Percentiles rank a stretch among this genome's conserved stretches.
phyloP scores from a whole-genome alignment of 1,140 invertebrate genomes.

The Scaptomyza graminum region DNA sequence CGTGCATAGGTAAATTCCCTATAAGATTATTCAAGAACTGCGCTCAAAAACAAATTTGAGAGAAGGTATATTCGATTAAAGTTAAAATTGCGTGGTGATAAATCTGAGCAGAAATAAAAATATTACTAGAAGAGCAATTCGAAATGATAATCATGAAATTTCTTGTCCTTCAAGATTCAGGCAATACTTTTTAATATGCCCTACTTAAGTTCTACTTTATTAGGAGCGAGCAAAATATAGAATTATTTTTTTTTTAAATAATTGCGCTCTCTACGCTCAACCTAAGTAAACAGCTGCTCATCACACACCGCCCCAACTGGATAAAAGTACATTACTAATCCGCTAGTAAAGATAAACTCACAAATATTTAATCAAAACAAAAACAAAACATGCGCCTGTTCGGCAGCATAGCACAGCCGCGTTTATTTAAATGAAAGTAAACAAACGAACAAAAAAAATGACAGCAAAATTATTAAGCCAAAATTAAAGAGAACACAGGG shows the following conservation, averaged over 20 bases:
- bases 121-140: no score
- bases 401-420: constrained; percentile 67
- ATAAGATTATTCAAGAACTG: no score
- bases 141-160: no score
- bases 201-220: constrained; percentile 11
- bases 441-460: constrained; percentile 51
- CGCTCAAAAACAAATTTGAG: no score
- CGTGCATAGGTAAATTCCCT: no score
- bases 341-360: constrained; percentile 69
- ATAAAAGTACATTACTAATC: constrained; percentile 76
- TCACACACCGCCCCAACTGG: constrained; percentile 14
- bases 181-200: background rate
- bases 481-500: constrained; percentile 64
- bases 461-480: constrained; percentile 64
- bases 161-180: background rate
- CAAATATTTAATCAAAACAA: constrained; percentile 75
- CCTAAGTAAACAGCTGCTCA: constrained; percentile 68
- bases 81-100: no score
- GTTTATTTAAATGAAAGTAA: constrained; percentile 72
- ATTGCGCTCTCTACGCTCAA: constrained; percentile 61
- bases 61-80: no score
- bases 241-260: constrained; percentile 75
- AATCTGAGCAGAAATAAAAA: no score
- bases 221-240: constrained; percentile 25
- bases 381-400: constrained; percentile 72